Evolutionary conservation across 2,113 vertebrate species (phyloP).

Genomic region (Microcebus griseorufus): DNA sequence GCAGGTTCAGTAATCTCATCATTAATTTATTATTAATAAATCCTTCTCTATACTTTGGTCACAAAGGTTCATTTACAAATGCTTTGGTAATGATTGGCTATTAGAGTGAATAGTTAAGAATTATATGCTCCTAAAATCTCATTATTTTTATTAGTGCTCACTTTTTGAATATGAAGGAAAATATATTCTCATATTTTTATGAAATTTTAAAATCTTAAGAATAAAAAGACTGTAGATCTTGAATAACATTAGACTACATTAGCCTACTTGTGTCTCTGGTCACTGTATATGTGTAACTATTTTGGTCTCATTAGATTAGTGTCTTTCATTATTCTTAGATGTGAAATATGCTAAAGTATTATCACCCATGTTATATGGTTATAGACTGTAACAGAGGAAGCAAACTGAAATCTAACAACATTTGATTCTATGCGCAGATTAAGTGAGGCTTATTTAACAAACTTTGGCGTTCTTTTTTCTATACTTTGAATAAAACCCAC

Average conservation of each 20-base stretch:
- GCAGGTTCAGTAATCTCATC: background rate
- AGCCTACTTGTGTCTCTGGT: background rate
- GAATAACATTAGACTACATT: background rate
- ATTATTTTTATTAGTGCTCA: background rate
- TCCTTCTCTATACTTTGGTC: background rate
- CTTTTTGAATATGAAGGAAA: background rate
- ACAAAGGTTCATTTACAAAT: background rate
- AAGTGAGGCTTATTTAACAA: background rate
- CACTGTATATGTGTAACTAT: background rate
- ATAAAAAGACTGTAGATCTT: background rate
- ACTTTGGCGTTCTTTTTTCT: background rate
- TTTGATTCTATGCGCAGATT: background rate
- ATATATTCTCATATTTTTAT: background rate
- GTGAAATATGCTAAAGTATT: background rate
- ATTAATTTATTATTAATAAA: background rate
- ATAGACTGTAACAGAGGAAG: background rate
- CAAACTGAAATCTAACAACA: background rate
- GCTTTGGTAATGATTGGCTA: background rate
- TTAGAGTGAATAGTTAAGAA: background rate
- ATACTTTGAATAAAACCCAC: background rate
- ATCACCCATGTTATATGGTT: background rate
- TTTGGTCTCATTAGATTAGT: background rate
- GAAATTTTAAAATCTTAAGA: background rate
- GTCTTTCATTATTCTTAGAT: background rate
- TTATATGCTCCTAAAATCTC: background rate